Evolutionary conservation across 2,113 vertebrate genomes (phyloP), one percentile per base, ranked within the genome.

Genomic region (Muntiacus reevesi): DNA sequence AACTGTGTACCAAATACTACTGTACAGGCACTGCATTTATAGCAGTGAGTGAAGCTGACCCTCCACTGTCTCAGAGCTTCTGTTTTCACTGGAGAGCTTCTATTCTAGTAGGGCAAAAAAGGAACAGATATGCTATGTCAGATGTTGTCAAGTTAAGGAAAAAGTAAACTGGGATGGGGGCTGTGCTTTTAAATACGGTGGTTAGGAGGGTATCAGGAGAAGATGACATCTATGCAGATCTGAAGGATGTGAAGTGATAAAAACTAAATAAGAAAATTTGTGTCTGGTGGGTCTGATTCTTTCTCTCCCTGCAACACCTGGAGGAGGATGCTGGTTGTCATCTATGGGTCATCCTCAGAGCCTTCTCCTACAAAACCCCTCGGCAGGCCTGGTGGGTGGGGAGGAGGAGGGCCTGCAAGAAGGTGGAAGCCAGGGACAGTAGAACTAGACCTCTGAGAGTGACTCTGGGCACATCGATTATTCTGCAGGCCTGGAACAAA

Each of bases 261-360:
- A 36, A 59, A 43, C 71, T 57, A 62, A 27, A 52, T 8, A 11
- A 30, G 50, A 14, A 82, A 57, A 33, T 0, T 2, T 23, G 7
- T 47, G 57, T 79, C 47, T 78, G 23, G 7, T 2, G 19, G 83
- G 19, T n/a, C 74, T 74, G 64, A 15, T 5, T 43, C 17, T 89
- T 13, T 25, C 45, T 6, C 1, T 9, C 1, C 30, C 60, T 2
- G 23, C n/a, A 79, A 13, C 3, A 25, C 27, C 16, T 0, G 5
- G 45, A 71, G 57, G 45, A 54, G 8, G 16, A 62, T 45, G 30
- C 21, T 5, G 14, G 50, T 16, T 19, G 43, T 33, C 27, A 3
- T 40, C 79, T 33, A 54, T 36, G 40, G 17, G 7, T 50, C 4
- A 7, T 55, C 50, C 30, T 33, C 14, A 25, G 45, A 40, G 30